Percentiles rank a stretch among this genome's conserved stretches.
These are phyloP conservation scores for Sorex maritimensis DNA, from an alignment of 2,797 vertebrate species.

Conservation along the genomic window DNA sequence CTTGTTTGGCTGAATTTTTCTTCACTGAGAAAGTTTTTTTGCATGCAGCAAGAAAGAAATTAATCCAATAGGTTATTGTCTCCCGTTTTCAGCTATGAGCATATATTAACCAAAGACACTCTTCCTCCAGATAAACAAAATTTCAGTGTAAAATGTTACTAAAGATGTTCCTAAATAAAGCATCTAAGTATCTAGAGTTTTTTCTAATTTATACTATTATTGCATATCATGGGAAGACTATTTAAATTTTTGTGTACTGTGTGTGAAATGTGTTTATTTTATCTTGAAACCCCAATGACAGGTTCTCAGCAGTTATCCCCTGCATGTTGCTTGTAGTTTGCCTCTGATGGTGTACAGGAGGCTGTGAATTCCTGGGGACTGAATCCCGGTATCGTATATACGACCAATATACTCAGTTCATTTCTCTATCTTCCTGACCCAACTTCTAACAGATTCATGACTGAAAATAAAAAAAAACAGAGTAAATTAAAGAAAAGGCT, in stretches of 20 bases:
- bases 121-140: background rate
- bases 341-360: too few species aligned
- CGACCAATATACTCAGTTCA: too few species aligned
- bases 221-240: background rate
- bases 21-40: background rate
- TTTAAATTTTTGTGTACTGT: background rate
- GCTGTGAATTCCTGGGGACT: background rate
- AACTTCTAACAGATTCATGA: too few species aligned
- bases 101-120: background rate
- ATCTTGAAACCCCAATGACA: background rate
- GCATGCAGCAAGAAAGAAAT: background rate
- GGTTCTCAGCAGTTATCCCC: background rate
- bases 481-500: too few species aligned
- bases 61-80: background rate
- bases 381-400: background rate
- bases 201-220: background rate
- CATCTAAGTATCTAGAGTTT: background rate
- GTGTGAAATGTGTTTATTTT: background rate
- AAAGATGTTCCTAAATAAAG: constrained; percentile 11
- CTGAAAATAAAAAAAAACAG: too few species aligned
- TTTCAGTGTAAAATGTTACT: background rate
- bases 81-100: constrained; percentile 37
- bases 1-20: background rate
- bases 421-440: too few species aligned
- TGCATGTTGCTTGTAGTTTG: background rate